These are phyloP conservation scores for Poeciliopsis turrubarensis DNA, from an alignment of 2,113 vertebrate species.

Conservation along the genomic window DNA sequence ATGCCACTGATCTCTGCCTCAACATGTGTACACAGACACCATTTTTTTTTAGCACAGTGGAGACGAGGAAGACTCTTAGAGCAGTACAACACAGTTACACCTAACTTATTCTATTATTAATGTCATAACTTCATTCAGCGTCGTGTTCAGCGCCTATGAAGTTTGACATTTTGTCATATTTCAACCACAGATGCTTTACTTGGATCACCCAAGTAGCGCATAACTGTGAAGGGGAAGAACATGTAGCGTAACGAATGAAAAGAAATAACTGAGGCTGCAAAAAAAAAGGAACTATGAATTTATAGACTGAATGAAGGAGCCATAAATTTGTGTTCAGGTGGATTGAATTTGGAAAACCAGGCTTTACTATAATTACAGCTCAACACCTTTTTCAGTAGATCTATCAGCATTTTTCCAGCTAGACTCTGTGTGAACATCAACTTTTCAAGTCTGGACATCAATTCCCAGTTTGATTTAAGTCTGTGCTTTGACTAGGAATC, in stretches of 20 bases:
- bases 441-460: not conserved
- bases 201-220: not conserved
- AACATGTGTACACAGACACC: slow-evolving; percentile 35
- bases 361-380: not conserved
- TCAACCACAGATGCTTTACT: not conserved
- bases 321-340: not conserved
- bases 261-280: not conserved
- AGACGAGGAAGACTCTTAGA: slow-evolving; percentile 45
- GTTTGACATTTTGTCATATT: not conserved
- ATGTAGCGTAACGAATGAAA: not conserved
- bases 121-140: not conserved
- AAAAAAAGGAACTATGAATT: not conserved
- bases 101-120: slow-evolving; percentile 29
- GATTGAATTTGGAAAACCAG: not conserved
- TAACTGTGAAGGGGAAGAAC: not conserved
- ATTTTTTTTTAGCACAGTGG: slow-evolving; percentile 19
- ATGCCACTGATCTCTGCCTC: slow-evolving; percentile 35
- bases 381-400: not conserved
- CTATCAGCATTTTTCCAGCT: too few relatives aligned
- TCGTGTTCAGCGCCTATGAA: too few relatives aligned
- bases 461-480: not conserved
- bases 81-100: slow-evolving; percentile 29
- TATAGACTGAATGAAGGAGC: not conserved
- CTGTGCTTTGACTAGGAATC: not conserved
- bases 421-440: too few relatives aligned